A percentile compares a stretch with the other conserved stretches of the same genome.
These are phyloP conservation scores for Emys orbicularis DNA, from an alignment of 2,797 vertebrate genomes.

Conservation along the genomic window DNA sequence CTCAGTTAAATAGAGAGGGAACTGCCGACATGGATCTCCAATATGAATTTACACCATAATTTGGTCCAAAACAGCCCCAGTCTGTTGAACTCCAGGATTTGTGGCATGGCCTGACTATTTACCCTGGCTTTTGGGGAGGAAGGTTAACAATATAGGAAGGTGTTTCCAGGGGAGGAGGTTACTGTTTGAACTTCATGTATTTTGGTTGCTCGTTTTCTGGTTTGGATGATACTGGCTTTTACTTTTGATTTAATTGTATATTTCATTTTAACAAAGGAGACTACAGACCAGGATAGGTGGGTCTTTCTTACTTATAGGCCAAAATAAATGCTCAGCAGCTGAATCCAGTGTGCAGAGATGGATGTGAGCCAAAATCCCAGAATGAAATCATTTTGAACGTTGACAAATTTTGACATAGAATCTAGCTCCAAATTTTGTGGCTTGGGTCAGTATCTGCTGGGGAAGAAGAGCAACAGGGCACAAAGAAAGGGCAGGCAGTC, in stretches of 20 bases:
- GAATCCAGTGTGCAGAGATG: constrained; percentile 48
- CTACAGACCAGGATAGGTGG: not conserved
- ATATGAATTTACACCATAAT: not conserved
- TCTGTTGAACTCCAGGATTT: not conserved
- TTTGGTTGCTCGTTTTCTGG: constrained; percentile 29
- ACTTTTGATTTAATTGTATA: constrained; percentile 1
- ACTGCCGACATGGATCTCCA: not conserved
- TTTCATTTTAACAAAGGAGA: constrained; percentile 59
- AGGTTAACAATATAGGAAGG: not conserved
- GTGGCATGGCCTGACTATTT: not conserved
- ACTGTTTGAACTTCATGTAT: constrained; percentile 32
- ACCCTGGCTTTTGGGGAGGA: not conserved
- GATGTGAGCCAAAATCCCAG: not conserved
- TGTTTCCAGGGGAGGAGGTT: constrained; percentile 33
- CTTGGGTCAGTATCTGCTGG: not conserved
- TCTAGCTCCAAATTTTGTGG: not conserved
- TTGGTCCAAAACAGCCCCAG: not conserved
- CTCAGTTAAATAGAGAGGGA: not conserved
- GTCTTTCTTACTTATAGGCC: not conserved
- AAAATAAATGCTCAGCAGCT: constrained; percentile 35
- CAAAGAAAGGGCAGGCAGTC: not conserved
- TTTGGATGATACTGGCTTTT: constrained; percentile 58
- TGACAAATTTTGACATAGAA: constrained; percentile 49
- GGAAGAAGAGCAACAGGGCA: not conserved
- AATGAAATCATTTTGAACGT: not conserved